phyloP scores from a whole-genome alignment of 2,888 invertebrate species.

The Celastrina argiolus region DNA sequence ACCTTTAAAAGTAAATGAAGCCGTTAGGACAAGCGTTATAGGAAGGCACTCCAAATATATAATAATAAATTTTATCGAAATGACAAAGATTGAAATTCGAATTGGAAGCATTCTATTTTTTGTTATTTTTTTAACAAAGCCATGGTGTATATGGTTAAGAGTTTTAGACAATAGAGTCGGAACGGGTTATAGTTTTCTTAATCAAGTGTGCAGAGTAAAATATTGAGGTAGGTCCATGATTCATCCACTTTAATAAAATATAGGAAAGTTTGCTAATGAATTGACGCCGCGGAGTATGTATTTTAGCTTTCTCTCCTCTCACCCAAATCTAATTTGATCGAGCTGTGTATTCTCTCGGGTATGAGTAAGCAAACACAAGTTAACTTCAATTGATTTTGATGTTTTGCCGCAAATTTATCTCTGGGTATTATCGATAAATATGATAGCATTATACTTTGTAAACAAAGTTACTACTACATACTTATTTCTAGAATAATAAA shows the following conservation, averaged over 20 bases:
- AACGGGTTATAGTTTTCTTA: not conserved
- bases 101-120: no score
- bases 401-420: not conserved
- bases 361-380: not conserved
- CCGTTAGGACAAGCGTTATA: no score
- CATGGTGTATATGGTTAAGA: no score
- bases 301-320: not conserved
- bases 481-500: no score
- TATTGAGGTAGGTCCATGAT: not conserved
- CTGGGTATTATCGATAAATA: not conserved
- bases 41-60: no score
- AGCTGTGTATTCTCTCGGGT: constrained; percentile 1
- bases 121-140: no score
- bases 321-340: not conserved
- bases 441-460: not conserved
- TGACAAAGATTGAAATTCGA: no score
- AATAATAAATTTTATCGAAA: no score
- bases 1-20: no score
- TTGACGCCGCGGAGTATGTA: not conserved
- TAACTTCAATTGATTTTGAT: constrained; percentile 2
- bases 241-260: not conserved
- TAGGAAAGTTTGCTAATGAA: not conserved
- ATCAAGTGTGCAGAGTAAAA: not conserved
- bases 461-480: no score
- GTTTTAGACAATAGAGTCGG: no score